Base-by-base conservation (phyloP, 2,113 vertebrate genomes). In the Speoplatyrhinus poulsoni region DNA sequence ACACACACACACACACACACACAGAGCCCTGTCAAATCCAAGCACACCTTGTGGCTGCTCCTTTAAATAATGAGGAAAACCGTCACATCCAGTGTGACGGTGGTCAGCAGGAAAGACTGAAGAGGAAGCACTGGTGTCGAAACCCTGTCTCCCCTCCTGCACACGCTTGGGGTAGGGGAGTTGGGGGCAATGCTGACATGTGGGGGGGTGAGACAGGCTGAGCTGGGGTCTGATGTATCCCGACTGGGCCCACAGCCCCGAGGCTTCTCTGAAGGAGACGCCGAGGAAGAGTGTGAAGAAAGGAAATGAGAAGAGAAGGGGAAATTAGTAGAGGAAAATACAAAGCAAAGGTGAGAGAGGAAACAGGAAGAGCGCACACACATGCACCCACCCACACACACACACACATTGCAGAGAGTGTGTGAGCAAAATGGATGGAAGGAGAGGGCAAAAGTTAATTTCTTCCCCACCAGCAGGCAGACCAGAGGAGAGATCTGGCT, bases 41-140 rank as follows among this genome's bases (percentile, higher is more conserved):
- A 52, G 75, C 63, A 70, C 49, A 70, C 73, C 76, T 67, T 69
- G 67, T 33, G 36, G 68, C 67, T 85, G 67, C 79, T 80, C 82
- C 86, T 90, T 88, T 89, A 87, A 87, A 91, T 91, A 90, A 91
- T 90, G 87, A 90, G 88, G 81, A 82, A 26, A 80, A 76, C 88
- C 88, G 90, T 87, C 90, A 90, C 88, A 83, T 86, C 73, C 52
- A 46, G 89, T 91, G 66, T 16, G 65, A 68, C 8, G 86, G 85
- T 90, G 88, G 90, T 89, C 86, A 88, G 82, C 78, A 76, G 72
- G 80, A 86, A 16, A 58, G 81, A 87, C 6, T 62, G 77, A 73
- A 84, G 79, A 41, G 36, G 19, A 82, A 72, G 81, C 32, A 63
- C 85, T 76, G 57, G 62, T 60, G 70, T 80, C 81, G 81, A 41